Evolutionary conservation across 1,140 invertebrate species (phyloP).

Genomic region (Neodiprion fabricii): DNA sequence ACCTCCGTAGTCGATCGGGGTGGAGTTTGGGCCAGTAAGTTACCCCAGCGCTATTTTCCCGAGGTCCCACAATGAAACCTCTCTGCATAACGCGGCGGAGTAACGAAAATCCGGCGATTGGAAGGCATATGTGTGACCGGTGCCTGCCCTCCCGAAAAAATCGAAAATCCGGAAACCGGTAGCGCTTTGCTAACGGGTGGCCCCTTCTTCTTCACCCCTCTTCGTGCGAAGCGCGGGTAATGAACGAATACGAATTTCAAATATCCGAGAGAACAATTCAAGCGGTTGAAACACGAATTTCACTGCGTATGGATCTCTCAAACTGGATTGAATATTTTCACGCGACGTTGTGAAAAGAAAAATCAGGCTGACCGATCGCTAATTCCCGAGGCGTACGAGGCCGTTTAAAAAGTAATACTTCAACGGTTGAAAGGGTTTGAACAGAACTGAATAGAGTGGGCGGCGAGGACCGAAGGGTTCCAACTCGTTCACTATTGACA

Average conservation of each 20-base stretch:
- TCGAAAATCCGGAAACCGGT: background rate
- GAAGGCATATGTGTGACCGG: background rate
- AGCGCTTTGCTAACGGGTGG: background rate
- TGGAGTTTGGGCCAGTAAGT: no score
- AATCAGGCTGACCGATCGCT: no score
- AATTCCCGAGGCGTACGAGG: no score
- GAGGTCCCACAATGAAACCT: background rate
- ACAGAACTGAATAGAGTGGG: background rate
- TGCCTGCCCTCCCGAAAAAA: background rate
- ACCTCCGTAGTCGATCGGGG: no score
- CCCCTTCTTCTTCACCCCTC: no score
- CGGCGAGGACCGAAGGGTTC: background rate
- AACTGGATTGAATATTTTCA: no score
- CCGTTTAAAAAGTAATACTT: slow-evolving; percentile 2
- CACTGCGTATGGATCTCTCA: no score
- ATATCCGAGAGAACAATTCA: background rate
- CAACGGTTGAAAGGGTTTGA: background rate
- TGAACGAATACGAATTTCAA: background rate
- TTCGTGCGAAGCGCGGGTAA: background rate
- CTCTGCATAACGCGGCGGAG: background rate
- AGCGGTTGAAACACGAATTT: background rate
- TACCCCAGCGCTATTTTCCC: no score
- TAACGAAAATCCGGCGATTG: background rate
- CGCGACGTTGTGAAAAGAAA: no score
- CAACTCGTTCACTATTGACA: background rate